Percentiles rank a stretch among this genome's conserved stretches.
Conservation (phyloP, 2,113 vertebrate genomes). For the Climacteris rufus region DNA sequence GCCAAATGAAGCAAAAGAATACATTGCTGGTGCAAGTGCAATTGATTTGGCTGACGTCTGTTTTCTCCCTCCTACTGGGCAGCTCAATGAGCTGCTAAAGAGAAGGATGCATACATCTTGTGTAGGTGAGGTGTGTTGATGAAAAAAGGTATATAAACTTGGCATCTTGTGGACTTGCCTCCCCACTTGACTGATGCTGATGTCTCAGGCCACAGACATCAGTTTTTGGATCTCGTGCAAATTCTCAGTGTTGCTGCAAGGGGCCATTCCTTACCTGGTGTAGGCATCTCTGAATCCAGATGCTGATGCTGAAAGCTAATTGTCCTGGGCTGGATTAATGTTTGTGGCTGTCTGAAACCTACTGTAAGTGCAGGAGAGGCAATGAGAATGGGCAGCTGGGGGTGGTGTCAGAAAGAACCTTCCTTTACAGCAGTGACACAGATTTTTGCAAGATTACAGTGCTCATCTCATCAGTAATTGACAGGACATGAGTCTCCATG, state of each 20-base stretch:
- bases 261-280: not conserved
- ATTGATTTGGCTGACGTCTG: not conserved
- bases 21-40: rapidly evolving
- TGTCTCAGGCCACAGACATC: not conserved
- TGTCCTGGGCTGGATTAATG: not conserved
- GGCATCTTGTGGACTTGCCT: not conserved
- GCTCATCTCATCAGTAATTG: not conserved
- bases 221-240: not conserved
- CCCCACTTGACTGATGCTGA: not conserved
- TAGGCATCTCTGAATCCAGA: not conserved
- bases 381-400: not conserved
- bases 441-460: not conserved
- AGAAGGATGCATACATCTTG: not conserved
- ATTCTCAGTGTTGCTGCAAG: not conserved
- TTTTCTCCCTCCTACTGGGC: not conserved
- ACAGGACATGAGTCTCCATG: not conserved
- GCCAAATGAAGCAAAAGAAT: not conserved
- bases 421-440: not conserved
- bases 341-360: not conserved
- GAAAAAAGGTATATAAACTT: not conserved
- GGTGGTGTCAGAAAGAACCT: not conserved
- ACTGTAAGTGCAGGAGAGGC: rapidly evolving
- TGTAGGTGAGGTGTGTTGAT: not conserved
- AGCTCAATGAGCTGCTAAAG: not conserved
- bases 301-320: not conserved